Evolutionary conservation across 2,113 vertebrate genomes (phyloP), one percentile per base, ranked within the genome.

Genomic region (Salvelinus namaycush): DNA sequence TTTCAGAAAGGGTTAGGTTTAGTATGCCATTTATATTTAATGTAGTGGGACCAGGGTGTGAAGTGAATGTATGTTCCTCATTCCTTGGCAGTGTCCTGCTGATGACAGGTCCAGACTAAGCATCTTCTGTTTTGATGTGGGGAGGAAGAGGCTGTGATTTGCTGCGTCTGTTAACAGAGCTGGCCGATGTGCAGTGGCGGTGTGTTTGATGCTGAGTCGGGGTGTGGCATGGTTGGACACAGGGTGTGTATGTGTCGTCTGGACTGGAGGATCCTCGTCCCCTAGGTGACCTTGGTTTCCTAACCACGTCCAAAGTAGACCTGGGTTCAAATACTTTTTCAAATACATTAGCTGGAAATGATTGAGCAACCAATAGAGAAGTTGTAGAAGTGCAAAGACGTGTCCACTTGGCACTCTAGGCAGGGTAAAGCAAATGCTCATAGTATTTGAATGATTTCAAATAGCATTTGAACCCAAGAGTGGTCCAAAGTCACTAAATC

Each of bases 11-110:
- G 62, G 76, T 54, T 14, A 68, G 72, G 66, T 72, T 66, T 68
- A 54, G 16, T 18, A 75, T 22, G 44, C 76, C 81, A 78, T 90
- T 91, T 90, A 89, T 90, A 89, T 88, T 85, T 76, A 83, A 24
- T 76, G 62, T 82, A 80, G 79, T 86, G 4, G n/a, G 59, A n/a
- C 4, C 14, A 20, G 16, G 54, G 54, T 57, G 54, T 57, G 54
- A 20, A 20, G 59, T 18, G 3, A 57, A 26, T 16, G 24, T 13
- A 24, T 44, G 34, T 65, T 22, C 54, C 24, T 49, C 31, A n/a
- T 18, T 18, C 26, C 79, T 80, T 65, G 79, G 82, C 71, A 64
- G 68, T 54, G 20, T 24, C 18, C 73, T 75, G 68, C 64, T 31
- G 87, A 81, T 74, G 90, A 91, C 90, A 90, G 69, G 87, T 82